phyloP scores from a whole-genome alignment of 2,113 vertebrate species.

The Poeciliopsis turrubarensis region DNA sequence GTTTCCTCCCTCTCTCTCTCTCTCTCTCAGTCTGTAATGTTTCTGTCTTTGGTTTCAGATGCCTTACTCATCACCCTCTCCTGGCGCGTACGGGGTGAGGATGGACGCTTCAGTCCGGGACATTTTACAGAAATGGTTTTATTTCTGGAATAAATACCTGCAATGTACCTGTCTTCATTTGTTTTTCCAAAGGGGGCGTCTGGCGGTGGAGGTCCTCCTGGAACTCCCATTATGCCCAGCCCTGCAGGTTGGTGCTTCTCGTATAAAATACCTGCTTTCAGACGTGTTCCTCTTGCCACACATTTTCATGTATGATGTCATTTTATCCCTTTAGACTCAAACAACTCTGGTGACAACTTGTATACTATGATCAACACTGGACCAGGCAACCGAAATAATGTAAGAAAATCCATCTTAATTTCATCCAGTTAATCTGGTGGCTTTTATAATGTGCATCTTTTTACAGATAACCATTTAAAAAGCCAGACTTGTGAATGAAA shows the following conservation, averaged over 20 bases:
- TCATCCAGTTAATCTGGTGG: neutral
- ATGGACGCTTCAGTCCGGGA: constrained; percentile 5
- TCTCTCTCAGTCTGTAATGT: constrained; percentile 54
- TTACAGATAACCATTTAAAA: neutral
- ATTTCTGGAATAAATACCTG: neutral
- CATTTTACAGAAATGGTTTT: neutral
- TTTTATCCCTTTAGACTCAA: constrained; percentile 87
- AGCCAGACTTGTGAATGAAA: neutral
- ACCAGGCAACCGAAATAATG: constrained; percentile 96
- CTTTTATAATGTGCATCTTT: neutral
- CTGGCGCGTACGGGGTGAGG: constrained; percentile 97
- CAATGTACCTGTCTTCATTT: constrained; percentile 24
- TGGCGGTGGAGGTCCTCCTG: constrained; percentile 94
- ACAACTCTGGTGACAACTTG: constrained; percentile 99
- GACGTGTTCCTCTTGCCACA: neutral
- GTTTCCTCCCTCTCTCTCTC: constrained; percentile 10
- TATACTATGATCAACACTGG: constrained; percentile 99
- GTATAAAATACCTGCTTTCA: neutral
- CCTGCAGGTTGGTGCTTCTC: constrained; percentile 87
- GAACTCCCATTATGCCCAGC: constrained; percentile 99
- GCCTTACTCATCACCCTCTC: constrained; percentile 97
- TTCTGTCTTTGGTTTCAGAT: constrained; percentile 84
- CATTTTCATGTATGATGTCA: neutral
- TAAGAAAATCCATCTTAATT: constrained; percentile 74
- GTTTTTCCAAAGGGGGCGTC: constrained; percentile 87